Evolutionary conservation across 2,113 vertebrate genomes (phyloP).

Genomic region (Empidonax traillii): DNA sequence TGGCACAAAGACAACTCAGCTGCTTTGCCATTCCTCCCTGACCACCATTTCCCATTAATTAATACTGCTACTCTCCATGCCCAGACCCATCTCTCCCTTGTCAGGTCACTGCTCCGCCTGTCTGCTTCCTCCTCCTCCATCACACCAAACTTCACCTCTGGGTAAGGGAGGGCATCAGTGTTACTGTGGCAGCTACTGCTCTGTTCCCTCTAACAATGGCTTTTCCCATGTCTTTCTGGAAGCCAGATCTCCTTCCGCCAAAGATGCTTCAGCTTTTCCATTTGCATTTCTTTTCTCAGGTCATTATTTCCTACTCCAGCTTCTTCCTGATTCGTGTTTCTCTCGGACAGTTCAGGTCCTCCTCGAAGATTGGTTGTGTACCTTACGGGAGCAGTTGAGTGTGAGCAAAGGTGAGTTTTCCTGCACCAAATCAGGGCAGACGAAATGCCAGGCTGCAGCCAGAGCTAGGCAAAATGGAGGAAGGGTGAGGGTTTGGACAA

Average conservation of each 20-base stretch:
- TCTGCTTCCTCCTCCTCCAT: background rate
- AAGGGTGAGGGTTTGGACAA: background rate
- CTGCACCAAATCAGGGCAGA: background rate
- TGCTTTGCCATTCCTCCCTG: rapidly evolving
- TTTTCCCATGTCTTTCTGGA: background rate
- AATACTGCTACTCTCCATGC: background rate
- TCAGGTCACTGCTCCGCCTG: background rate
- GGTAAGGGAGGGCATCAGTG: background rate
- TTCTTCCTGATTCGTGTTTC: background rate
- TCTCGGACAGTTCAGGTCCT: background rate
- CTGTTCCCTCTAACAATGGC: background rate
- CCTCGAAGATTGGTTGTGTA: background rate
- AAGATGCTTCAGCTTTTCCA: background rate
- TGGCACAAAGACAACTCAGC: background rate
- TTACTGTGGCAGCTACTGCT: background rate
- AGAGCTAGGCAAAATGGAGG: background rate
- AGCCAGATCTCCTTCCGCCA: background rate
- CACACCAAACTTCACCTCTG: background rate
- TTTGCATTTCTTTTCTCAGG: background rate
- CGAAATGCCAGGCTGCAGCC: background rate
- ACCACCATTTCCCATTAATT: background rate
- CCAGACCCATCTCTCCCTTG: background rate
- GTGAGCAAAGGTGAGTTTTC: background rate
- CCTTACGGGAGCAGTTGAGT: background rate
- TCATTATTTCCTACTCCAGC: background rate